Evolutionary conservation across 2,797 vertebrate species (phyloP), one percentile per base, ranked within the genome.

Genomic region (Syncerus caffer): DNA sequence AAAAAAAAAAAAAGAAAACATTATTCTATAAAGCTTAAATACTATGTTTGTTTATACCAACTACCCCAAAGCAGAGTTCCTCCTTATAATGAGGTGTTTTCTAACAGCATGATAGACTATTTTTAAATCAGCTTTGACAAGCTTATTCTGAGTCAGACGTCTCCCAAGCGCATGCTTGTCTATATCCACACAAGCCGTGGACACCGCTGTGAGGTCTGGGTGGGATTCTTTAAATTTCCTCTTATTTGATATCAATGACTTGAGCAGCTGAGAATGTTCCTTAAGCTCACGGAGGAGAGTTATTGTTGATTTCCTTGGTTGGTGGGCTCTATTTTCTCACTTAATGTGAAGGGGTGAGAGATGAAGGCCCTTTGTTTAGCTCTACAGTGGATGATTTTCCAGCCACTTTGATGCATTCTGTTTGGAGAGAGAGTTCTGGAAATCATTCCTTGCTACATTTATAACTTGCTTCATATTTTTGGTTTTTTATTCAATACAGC

Each of bases 391-490:
- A 64, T 50, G 45, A 92, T 96, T 96, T 97, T 80, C 86, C 84
- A 94, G 90, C 1, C 45, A 79, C 62, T 89, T 94, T 85, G 55
- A 94, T 67, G 78, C 34, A 90, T 67, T 94, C 85, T 95, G 6
- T 91, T 97, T 96, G 57, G 74, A 92, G 62, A 97, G 71, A 55
- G 74, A 92, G 87, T 55, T 58, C 91, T 95, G 80, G 89, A 96
- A 97, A 94, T 97, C 67, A 96, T 96, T 97, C 92, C 78, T 97
- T 94, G 88, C 60, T 91, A 6, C 84, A 88, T 97, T 95, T 97
- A 96, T 91, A 97, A 84, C 83, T 89, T 55, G 21, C 71, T 91
- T 79, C 87, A 57, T 67, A 80, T 90, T 97, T 96, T 71, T 34
- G 47, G 60, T 82, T 93, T 88, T 58, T 74, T 80, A 97, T 96